phyloP scores from a whole-genome alignment of 1,140 invertebrate genomes.

The Mercenaria mercenaria region DNA sequence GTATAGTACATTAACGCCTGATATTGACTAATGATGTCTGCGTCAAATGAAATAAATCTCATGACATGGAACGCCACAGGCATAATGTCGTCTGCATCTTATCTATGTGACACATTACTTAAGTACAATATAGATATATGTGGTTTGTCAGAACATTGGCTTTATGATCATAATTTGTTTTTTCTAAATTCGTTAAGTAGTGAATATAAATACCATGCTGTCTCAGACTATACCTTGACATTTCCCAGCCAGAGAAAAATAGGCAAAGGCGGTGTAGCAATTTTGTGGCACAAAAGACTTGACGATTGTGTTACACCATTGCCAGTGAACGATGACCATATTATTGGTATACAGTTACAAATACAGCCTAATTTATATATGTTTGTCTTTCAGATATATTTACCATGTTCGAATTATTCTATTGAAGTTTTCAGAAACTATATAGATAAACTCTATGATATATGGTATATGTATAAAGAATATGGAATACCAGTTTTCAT shows the following conservation, averaged over 20 bases:
- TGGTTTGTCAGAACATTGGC: slow-evolving; percentile 36
- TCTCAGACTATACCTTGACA: not conserved
- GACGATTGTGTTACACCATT: not conserved
- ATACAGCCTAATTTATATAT: not conserved
- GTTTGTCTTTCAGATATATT: slow-evolving; percentile 46
- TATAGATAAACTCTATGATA: slow-evolving; percentile 23
- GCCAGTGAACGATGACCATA: not conserved
- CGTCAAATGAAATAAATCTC: slow-evolving; percentile 20
- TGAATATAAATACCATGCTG: slow-evolving; percentile 2
- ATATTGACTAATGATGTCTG: too few species aligned
- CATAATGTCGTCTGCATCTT: too few species aligned
- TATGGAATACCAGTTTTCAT: slow-evolving; percentile 18
- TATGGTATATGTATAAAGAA: slow-evolving; percentile 1
- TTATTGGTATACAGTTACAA: slow-evolving; percentile 8
- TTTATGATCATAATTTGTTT: slow-evolving; percentile 13
- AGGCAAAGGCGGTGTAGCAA: slow-evolving; percentile 7
- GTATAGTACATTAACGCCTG: not conserved
- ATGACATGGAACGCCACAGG: slow-evolving; percentile 34
- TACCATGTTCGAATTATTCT: slow-evolving; percentile 20
- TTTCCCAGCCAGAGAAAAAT: not conserved
- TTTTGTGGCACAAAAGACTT: not conserved
- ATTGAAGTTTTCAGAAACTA: not conserved
- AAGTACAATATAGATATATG: slow-evolving; percentile 10
- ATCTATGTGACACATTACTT: slow-evolving; percentile 9
- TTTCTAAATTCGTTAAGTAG: not conserved